Conservation (phyloP, 2,888 invertebrate genomes). For the Pristionchus japonicus region DNA sequence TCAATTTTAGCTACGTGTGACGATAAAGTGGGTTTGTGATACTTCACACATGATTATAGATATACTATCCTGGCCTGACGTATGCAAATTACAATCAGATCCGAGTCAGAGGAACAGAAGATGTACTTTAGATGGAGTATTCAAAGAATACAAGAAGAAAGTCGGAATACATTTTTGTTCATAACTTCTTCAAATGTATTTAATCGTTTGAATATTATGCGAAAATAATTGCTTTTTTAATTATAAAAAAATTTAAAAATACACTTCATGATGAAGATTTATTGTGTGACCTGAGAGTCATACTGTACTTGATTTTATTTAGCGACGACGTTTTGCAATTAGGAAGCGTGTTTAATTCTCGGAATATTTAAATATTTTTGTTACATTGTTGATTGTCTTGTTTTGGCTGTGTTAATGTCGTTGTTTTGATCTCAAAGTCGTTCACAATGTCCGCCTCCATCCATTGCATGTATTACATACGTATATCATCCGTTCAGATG, state of each 20-base stretch:
- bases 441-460: not conserved
- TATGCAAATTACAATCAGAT: too few species aligned
- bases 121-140: too few species aligned
- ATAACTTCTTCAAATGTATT: too few species aligned
- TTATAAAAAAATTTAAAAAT: not conserved
- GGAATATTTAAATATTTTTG: slow-evolving; percentile 14
- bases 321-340: not conserved
- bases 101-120: too few species aligned
- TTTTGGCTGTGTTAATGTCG: not conserved
- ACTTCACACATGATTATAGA: not conserved
- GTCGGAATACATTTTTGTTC: too few species aligned
- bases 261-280: not conserved
- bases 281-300: not conserved
- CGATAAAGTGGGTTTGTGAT: not conserved
- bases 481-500: not conserved
- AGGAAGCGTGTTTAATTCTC: not conserved
- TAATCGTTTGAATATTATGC: too few species aligned
- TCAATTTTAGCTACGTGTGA: slow-evolving; percentile 30
- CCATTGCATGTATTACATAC: not conserved
- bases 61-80: too few species aligned
- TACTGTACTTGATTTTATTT: not conserved
- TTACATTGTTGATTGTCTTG: not conserved
- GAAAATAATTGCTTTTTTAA: not conserved
- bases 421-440: not conserved
- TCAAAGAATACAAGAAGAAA: too few species aligned